Base-by-base conservation (phyloP, 2,113 vertebrate species). In the Eurypyga helias region DNA sequence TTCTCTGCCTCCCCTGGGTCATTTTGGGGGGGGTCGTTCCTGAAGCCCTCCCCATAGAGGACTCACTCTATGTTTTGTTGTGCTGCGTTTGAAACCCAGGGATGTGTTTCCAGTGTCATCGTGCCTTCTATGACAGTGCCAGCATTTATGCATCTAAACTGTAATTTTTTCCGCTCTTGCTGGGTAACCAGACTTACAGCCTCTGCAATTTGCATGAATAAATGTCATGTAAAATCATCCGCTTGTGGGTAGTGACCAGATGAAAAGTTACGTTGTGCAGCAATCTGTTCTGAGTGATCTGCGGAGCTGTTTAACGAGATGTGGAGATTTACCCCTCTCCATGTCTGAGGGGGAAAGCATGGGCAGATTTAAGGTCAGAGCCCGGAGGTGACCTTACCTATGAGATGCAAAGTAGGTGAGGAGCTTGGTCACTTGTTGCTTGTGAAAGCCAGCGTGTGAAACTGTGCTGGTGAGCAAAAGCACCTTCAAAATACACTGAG, bases 131-230 rank as follows among this genome's bases (percentile, higher is more conserved):
- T 78, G 81, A 69, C 52, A 90, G 73, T 94, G 75, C 93, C 78
- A 69, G 82, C 69, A 25, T 88, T 92, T 93, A 71, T 93, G 58
- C 85, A 94, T 91, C 91, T 87, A 96, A 97, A 96, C 94, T 69
- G 86, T 88, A 89, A 93, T 93, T 95, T 96, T 95, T 93, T 81
- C 85, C 11, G 33, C 88, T 94, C 93, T 89, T 88, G 78, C 89
- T 83, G 84, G 83, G 83, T 87, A 95, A 91, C 91, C 66, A 89
- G 89, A 84, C 87, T 41, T 91, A 49, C 87, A 95, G 91, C 83
- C 91, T 89, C 7, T n/a, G 66, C 82, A 94, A 96, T 97, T 96
- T 97, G 96, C 97, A 97, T 95, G 94, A 96, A 94, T 96, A 97
- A 97, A 96, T 91, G 91, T 94, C 93, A 96, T 85, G 93, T 90